Conservation (phyloP, 2,113 vertebrate species). For the Parotia lawesii region DNA sequence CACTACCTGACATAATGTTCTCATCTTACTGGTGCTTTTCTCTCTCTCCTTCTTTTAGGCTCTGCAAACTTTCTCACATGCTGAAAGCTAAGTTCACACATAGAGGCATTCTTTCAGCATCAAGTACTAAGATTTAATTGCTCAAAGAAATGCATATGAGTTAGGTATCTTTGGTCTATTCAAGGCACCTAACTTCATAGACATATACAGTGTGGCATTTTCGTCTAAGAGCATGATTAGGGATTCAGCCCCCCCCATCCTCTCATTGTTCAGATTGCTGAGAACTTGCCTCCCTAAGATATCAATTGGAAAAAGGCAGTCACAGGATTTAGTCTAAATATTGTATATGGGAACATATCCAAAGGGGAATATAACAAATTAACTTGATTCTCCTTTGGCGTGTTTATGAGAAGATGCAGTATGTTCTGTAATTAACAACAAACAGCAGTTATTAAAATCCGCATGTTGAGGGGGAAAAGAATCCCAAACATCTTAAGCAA, state of each 20-base stretch:
- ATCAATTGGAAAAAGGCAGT: background rate
- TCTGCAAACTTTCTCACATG: conserved; percentile 4
- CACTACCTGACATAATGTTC: background rate
- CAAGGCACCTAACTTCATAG: background rate
- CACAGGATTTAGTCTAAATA: background rate
- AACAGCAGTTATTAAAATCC: conserved; percentile 36
- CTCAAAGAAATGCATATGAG: background rate
- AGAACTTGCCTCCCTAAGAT: background rate
- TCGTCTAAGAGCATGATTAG: background rate
- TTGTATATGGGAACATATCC: background rate
- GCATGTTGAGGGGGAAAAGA: background rate
- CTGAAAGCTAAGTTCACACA: conserved; percentile 17
- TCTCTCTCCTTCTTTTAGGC: background rate
- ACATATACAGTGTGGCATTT: background rate
- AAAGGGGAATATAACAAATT: conserved; percentile 39
- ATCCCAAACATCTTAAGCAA: conserved; percentile 11
- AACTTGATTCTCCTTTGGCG: background rate
- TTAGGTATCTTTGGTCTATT: background rate
- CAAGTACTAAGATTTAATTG: background rate
- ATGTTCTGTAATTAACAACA: conserved; percentile 51
- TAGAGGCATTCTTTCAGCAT: background rate
- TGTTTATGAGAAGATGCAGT: conserved; percentile 27
- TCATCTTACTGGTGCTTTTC: background rate
- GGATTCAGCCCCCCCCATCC: background rate
- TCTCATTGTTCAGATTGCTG: background rate